Evolutionary conservation across 2,113 vertebrate genomes (phyloP).

Genomic region (Cavia porcellus): DNA sequence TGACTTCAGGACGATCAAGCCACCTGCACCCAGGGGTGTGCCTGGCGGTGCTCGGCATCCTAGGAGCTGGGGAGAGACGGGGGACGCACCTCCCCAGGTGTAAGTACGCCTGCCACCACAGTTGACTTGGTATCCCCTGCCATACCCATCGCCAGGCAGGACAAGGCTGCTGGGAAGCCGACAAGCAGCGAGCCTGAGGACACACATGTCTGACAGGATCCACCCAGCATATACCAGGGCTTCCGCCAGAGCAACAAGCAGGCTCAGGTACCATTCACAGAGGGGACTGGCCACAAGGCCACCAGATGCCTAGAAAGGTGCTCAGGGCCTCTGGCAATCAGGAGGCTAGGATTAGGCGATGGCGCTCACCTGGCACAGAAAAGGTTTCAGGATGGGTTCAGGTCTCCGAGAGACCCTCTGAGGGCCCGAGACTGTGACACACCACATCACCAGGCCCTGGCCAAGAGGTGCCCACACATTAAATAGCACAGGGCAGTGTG

Average conservation of each 20-base stretch:
- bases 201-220: too few relatives aligned
- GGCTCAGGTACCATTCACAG: neutral
- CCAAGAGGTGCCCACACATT: neutral
- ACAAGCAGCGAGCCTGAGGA: neutral
- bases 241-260: neutral
- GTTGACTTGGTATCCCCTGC: neutral
- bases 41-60: neutral
- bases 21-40: neutral
- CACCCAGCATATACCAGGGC: neutral
- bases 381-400: too few relatives aligned
- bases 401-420: neutral
- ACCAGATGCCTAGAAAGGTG: neutral
- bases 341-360: neutral
- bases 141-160: neutral
- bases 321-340: neutral
- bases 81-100: accelerated
- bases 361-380: neutral
- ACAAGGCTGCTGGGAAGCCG: accelerated
- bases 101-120: too few relatives aligned
- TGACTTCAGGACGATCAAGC: neutral
- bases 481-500: neutral
- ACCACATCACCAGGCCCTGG: neutral
- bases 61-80: neutral
- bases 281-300: neutral
- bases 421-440: neutral